These are phyloP conservation scores for Miniopterus natalensis DNA, from an alignment of 2,113 vertebrate species.

Conservation along the genomic window DNA sequence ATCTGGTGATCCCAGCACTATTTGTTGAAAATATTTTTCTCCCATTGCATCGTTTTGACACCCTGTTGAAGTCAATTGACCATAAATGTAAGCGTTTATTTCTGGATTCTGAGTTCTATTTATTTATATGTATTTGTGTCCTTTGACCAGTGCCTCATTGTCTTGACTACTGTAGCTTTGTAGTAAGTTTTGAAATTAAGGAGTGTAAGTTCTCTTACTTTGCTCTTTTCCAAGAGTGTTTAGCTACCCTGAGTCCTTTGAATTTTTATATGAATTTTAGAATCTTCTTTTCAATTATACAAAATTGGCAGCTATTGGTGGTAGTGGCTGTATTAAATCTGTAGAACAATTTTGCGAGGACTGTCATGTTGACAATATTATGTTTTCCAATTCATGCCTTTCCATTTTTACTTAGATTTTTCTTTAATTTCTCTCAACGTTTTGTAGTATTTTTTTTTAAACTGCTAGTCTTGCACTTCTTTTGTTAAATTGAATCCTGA, in stretches of 20 bases:
- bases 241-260: neutral
- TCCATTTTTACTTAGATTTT: neutral
- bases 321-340: neutral
- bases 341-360: neutral
- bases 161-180: too few species aligned
- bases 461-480: neutral
- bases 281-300: neutral
- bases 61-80: neutral
- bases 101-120: neutral
- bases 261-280: neutral
- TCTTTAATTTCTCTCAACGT: neutral
- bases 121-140: neutral
- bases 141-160: neutral
- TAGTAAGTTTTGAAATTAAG: neutral
- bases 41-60: neutral
- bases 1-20: neutral
- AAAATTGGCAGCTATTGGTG: neutral
- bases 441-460: neutral
- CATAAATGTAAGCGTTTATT: neutral
- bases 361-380: neutral
- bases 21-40: neutral
- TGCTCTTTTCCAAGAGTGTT: neutral
- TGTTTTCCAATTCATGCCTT: neutral
- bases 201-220: neutral
- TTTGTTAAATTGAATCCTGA: neutral